Base-by-base conservation (phyloP, 2,797 vertebrate genomes). In the Acanthiza pusilla region DNA sequence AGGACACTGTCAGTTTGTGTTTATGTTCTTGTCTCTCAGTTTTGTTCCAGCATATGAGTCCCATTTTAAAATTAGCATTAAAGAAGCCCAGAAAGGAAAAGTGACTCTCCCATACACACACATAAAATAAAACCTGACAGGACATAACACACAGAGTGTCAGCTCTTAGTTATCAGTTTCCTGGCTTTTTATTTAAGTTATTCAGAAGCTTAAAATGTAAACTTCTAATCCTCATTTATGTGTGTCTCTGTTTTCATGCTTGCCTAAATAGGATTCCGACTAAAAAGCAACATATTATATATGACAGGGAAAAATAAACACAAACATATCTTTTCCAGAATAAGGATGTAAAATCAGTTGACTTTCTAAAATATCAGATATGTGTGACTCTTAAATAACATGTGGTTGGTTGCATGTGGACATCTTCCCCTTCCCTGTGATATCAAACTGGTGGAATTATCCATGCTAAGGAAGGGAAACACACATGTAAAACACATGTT, bases 1-100 rank as follows among this genome's bases (percentile, higher is more conserved):
- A 94, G 75, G 62, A 88, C 42, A 36, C 34, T 93, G 84, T 85
- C 93, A 83, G 36, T 63, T 80, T 91, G 27, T 88, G 34, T 95
- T 96, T 40, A 13, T 58, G 34, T 81, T 89, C 65, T 65, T 72
- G 61, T 86, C 71, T 72, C 54, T 95, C 84, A 74, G 32, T 65
- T 94, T 93, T 83, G 27, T 74, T 88, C 54, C 58, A 90, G 34
- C 47, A 62, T 61, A 78, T 8, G 18, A 82, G 50, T 66, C 22
- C 7, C 16, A 73, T 78, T 95, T 92, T 50, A 93, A 96, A 92
- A 89, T 85, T 57, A 78, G 71, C 42, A 25, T 73, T 85, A 72
- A 85, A 87, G 53, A 91, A 93, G 17, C 7, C 53, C 27, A 57
- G 72, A 90, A 68, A 96, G 17, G 18, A 88, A 78, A 71, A 88